Conservation (phyloP, 2,888 invertebrate species). For the Caenorhabditis sp. region DNA sequence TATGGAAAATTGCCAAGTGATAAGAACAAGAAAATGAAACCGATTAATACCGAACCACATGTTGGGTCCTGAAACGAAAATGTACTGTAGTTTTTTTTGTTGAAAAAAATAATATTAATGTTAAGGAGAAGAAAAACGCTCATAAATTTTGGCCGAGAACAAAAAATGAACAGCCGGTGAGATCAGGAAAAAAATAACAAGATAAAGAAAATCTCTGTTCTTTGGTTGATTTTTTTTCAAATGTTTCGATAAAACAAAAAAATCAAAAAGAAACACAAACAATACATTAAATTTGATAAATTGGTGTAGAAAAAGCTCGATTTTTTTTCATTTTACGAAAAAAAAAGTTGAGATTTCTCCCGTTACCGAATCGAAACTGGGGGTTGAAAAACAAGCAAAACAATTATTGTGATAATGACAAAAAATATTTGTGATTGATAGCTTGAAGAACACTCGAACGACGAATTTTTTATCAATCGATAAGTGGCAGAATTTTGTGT, state of each 20-base stretch:
- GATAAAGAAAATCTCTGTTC: background rate
- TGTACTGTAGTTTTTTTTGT: conserved; percentile 5
- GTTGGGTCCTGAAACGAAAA: background rate
- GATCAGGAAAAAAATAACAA: background rate
- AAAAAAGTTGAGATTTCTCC: too few relatives aligned
- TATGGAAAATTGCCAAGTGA: conserved; percentile 70
- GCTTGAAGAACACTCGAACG: too few relatives aligned
- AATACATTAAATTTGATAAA: conserved; percentile 11
- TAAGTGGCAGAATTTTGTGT: too few relatives aligned
- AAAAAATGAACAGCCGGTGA: too few relatives aligned
- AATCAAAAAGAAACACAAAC: conserved; percentile 1
- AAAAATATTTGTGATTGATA: too few relatives aligned
- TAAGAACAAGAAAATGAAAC: conserved; percentile 65
- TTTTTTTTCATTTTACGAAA: too few relatives aligned
- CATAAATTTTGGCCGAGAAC: background rate
- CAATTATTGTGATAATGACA: too few relatives aligned
- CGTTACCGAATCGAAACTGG: too few relatives aligned
- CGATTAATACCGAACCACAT: conserved; percentile 68
- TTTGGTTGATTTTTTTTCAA: background rate
- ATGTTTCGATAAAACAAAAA: background rate
- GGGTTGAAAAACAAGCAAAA: too few relatives aligned
- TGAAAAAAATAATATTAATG: background rate
- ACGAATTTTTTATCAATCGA: too few relatives aligned
- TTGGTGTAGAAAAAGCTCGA: conserved; percentile 7
- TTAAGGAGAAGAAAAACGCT: background rate